phyloP scores from a whole-genome alignment of 2,888 invertebrate genomes.

The Cephalotes varians region DNA sequence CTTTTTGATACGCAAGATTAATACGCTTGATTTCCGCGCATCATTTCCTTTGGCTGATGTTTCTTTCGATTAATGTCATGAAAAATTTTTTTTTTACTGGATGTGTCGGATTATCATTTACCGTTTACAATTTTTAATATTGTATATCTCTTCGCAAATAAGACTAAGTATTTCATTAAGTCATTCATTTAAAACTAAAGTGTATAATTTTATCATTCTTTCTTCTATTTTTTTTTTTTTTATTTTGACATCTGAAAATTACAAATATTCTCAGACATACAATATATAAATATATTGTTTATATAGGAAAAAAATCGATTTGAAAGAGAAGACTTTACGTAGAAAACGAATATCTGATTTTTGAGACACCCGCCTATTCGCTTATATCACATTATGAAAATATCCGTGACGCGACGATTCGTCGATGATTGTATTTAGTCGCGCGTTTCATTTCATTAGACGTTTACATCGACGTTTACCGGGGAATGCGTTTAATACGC shows the following conservation, averaged over 20 bases:
- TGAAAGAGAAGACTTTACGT: neutral
- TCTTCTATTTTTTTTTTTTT: neutral
- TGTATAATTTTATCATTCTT: no score
- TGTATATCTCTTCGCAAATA: neutral
- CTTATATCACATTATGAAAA: neutral
- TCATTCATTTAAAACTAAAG: neutral
- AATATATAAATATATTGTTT: neutral
- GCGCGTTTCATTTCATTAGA: neutral
- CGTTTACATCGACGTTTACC: slow-evolving; percentile 4
- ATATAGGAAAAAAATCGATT: neutral
- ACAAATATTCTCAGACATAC: neutral
- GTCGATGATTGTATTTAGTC: neutral
- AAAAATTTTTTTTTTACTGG: neutral
- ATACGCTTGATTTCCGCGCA: neutral
- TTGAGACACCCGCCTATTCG: neutral
- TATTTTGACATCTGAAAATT: neutral
- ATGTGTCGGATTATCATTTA: neutral
- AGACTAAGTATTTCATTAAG: neutral
- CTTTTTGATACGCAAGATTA: neutral
- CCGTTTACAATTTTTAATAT: neutral
- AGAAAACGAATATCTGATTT: neutral
- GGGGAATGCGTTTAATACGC: neutral
- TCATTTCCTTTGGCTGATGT: neutral
- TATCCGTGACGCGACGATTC: slow-evolving; percentile 1
- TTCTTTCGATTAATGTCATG: neutral